These are phyloP conservation scores for Zoanthus sansibaricus DNA, from an alignment of 92 coral and sea anemone species.

Conservation along the genomic window DNA sequence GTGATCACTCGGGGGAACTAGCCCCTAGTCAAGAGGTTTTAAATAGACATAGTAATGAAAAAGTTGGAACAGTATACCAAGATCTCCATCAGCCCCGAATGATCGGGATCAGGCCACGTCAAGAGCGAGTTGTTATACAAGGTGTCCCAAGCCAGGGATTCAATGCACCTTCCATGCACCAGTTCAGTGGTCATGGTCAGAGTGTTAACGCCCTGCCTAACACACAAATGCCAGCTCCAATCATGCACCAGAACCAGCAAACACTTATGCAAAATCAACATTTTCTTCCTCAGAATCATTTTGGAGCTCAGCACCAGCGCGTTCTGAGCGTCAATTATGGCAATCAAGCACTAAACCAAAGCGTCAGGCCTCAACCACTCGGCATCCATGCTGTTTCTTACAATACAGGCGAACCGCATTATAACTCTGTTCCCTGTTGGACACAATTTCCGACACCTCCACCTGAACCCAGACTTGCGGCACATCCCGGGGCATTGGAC, in stretches of 20 bases:
- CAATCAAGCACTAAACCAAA: background rate
- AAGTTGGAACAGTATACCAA: conserved; percentile 9
- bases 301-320: conserved; percentile 25
- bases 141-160: conserved; percentile 10
- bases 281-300: conserved; percentile 1
- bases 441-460: conserved; percentile 43
- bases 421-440: conserved; percentile 39
- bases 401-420: conserved; percentile 1
- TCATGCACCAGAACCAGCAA: conserved; percentile 31
- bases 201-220: background rate
- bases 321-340: background rate
- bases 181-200: conserved; percentile 28
- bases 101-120: conserved; percentile 34
- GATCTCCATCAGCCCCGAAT: conserved; percentile 15
- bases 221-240: background rate
- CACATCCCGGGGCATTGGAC: conserved; percentile 20
- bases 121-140: conserved; percentile 16
- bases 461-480: conserved; percentile 22
- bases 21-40: background rate
- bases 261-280: conserved; percentile 30
- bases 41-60: background rate
- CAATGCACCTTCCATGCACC: conserved; percentile 25
- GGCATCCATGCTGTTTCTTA: background rate
- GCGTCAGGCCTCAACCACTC: conserved; percentile 9
- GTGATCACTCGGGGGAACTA: background rate